Percentiles rank a stretch among this genome's conserved stretches.
Evolutionary conservation across 2,797 vertebrate genomes (phyloP).

Genomic region (Tapera naevia): DNA sequence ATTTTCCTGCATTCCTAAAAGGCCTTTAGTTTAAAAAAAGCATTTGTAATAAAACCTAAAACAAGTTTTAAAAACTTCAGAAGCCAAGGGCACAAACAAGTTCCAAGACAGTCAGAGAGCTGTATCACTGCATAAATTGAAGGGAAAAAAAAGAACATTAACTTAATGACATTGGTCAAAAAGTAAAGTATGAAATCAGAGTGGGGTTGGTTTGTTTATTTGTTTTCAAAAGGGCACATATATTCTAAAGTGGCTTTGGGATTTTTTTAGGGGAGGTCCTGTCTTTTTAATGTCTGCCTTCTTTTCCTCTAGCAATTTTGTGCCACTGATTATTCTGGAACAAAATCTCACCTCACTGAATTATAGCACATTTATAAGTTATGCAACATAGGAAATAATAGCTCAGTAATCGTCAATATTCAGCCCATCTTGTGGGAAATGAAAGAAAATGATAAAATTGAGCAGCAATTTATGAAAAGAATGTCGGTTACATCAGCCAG

Average conservation of each 20-base stretch:
- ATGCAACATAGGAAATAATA: conserved; percentile 34
- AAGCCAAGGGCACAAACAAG: conserved; percentile 44
- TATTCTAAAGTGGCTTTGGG: not conserved
- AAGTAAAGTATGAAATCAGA: conserved; percentile 17
- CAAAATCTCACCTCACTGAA: conserved; percentile 28
- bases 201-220: not conserved
- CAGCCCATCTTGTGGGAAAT: not conserved
- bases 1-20: conserved; percentile 70
- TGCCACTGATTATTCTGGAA: conserved; percentile 55
- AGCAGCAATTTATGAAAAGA: conserved; percentile 22
- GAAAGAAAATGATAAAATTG: not conserved
- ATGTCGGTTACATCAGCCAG: conserved; percentile 9
- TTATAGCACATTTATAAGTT: conserved; percentile 15
- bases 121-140: conserved; percentile 8
- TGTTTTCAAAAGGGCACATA: not conserved
- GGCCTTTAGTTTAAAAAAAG: conserved; percentile 59
- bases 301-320: conserved; percentile 7
- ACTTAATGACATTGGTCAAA: conserved; percentile 16
- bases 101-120: conserved; percentile 46
- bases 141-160: not conserved
- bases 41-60: conserved; percentile 65
- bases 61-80: conserved; percentile 55
- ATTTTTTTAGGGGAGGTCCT: not conserved
- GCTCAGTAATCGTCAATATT: conserved; percentile 22
- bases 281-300: not conserved